phyloP scores from a whole-genome alignment of 2,797 vertebrate genomes.

The Gymnopithys bicolor region DNA sequence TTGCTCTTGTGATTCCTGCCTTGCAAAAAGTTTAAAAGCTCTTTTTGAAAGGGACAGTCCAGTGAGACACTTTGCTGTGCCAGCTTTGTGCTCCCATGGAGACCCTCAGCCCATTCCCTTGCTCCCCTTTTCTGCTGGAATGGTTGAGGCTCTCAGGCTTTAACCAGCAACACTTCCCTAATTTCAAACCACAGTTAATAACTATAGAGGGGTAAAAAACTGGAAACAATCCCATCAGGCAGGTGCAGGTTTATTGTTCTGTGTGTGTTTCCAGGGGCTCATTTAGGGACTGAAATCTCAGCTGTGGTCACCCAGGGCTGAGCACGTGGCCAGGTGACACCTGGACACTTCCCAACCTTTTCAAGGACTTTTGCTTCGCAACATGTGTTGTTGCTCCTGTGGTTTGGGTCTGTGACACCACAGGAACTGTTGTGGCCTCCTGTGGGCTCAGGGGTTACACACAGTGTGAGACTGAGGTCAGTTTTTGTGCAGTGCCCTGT shows the following conservation, averaged over 20 bases:
- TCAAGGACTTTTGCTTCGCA: not conserved
- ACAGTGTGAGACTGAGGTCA: not conserved
- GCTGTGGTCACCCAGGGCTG: not conserved
- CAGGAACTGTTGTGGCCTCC: not conserved
- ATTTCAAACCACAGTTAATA: not conserved
- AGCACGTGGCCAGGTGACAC: not conserved
- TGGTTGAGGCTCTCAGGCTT: not conserved
- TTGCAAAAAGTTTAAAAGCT: not conserved
- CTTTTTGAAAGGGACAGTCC: not conserved
- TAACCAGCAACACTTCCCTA: not conserved
- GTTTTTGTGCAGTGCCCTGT: not conserved
- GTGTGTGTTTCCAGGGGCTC: not conserved
- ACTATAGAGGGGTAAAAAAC: not conserved
- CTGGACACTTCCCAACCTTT: not conserved
- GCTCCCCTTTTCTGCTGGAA: not conserved
- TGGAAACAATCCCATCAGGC: not conserved
- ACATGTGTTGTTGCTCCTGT: not conserved
- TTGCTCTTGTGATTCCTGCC: not conserved
- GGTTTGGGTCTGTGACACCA: not conserved
- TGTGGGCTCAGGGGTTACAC: accelerated
- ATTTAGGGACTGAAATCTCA: not conserved
- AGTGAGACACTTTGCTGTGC: not conserved
- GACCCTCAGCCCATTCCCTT: not conserved
- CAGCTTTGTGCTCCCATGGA: not conserved
- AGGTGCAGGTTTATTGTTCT: not conserved